These are phyloP conservation scores for Jordanella pulchra DNA, from an alignment of 2,797 vertebrate genomes.

Conservation along the genomic window DNA sequence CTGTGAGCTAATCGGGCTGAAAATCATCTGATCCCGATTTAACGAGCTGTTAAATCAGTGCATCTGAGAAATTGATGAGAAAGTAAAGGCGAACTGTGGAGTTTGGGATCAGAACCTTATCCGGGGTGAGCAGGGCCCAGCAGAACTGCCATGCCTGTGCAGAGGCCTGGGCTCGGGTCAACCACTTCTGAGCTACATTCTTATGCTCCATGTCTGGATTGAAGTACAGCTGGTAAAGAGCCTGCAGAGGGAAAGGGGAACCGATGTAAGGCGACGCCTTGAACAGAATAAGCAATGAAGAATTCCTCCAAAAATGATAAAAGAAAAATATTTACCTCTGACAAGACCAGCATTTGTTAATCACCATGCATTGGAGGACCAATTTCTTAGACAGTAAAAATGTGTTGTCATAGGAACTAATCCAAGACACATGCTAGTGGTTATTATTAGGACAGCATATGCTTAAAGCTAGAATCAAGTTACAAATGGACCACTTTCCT, in stretches of 20 bases:
- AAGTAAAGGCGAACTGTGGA: neutral
- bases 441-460: conserved; percentile 82
- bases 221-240: conserved; percentile 96
- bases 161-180: conserved; percentile 94
- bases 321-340: neutral
- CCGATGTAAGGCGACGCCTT: neutral
- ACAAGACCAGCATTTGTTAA: neutral
- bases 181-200: conserved; percentile 96
- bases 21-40: neutral
- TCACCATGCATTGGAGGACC: conserved; percentile 11
- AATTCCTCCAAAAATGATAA: neutral
- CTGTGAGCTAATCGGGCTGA: neutral
- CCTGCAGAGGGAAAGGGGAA: conserved; percentile 73
- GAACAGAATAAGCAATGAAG: neutral
- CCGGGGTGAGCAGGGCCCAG: conserved; percentile 90
- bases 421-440: conserved; percentile 69
- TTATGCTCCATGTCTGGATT: conserved; percentile 96
- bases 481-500: conserved; percentile 58
- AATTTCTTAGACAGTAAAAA: conserved; percentile 49
- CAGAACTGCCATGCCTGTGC: conserved; percentile 97
- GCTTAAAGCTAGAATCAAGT: conserved; percentile 72
- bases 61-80: neutral
- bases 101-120: conserved; percentile 78
- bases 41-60: neutral
- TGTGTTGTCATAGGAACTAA: conserved; percentile 67